A percentile compares a stretch with the other conserved stretches of the same genome.
phyloP scores from a whole-genome alignment of 2,113 vertebrate genomes.

The Panthera leo region DNA sequence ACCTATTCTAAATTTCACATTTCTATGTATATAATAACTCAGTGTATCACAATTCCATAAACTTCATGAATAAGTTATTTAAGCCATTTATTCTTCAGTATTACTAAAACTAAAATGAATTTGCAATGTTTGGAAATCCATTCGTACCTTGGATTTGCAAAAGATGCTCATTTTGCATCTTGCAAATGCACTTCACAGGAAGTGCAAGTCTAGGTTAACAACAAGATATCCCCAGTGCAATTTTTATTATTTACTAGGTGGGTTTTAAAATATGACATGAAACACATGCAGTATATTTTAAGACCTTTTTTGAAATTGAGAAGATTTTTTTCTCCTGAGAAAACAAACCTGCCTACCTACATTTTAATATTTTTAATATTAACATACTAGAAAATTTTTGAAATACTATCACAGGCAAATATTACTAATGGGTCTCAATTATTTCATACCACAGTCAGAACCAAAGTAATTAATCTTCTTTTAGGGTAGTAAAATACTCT shows the following conservation, averaged over 20 bases:
- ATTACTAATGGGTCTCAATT: background rate
- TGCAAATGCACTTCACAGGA: background rate
- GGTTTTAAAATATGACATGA: background rate
- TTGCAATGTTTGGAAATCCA: background rate
- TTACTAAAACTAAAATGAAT: background rate
- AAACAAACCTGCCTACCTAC: background rate
- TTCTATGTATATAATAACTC: background rate
- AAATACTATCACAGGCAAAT: background rate
- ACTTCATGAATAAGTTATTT: background rate
- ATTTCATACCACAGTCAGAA: background rate
- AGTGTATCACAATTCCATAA: background rate
- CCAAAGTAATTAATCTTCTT: background rate
- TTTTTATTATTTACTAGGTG: background rate
- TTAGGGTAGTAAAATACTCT: background rate
- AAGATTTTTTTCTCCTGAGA: background rate
- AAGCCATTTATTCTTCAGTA: background rate
- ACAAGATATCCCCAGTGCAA: background rate
- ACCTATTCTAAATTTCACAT: conserved; percentile 13
- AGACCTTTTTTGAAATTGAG: background rate
- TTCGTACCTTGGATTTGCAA: background rate
- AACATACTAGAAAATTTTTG: background rate
- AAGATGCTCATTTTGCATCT: background rate
- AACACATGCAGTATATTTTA: background rate
- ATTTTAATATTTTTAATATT: conserved; percentile 11
- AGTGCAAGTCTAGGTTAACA: background rate